Percentiles rank a stretch among this genome's conserved stretches.
Evolutionary conservation across 37 sponge, comb jelly and placozoan genomes (phyloP).

Genomic region (Halichondria panicea): DNA sequence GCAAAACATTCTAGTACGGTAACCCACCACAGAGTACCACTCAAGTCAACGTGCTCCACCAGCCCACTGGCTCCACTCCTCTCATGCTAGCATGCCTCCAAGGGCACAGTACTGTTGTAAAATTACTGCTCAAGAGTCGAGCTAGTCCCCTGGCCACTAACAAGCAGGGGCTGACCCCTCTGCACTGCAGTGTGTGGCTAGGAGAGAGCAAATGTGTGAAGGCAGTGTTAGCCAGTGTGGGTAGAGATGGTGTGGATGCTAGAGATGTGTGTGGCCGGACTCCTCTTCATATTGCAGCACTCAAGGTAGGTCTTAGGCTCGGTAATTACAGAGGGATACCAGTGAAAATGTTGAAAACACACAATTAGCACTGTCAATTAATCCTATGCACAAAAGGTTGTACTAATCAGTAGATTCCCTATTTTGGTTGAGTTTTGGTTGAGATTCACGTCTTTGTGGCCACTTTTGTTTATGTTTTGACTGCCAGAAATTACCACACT

Average conservation of each 20-base stretch:
- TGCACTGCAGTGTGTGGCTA: slow-evolving; percentile 58
- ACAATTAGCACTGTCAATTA: too few relatives aligned
- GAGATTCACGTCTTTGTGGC: not conserved
- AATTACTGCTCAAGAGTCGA: slow-evolving; percentile 41
- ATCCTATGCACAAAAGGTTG: too few relatives aligned
- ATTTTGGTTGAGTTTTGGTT: not conserved
- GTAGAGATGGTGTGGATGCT: not conserved
- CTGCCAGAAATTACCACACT: too few relatives aligned
- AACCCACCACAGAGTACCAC: too few relatives aligned
- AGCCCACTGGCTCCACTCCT: slow-evolving; percentile 36
- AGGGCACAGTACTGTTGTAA: slow-evolving; percentile 26
- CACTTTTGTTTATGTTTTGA: not conserved
- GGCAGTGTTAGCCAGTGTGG: not conserved
- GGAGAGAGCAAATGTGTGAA: slow-evolving; percentile 40
- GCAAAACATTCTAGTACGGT: too few relatives aligned
- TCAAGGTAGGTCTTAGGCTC: slow-evolving; percentile 35
- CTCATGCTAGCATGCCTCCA: slow-evolving; percentile 44
- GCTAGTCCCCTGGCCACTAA: slow-evolving; percentile 14
- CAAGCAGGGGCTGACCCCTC: slow-evolving; percentile 14
- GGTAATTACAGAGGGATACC: too few relatives aligned
- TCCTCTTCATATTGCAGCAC: slow-evolving; percentile 42
- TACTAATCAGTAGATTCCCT: too few relatives aligned
- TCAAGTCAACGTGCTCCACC: slow-evolving; percentile 10
- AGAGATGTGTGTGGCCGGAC: slow-evolving; percentile 43
- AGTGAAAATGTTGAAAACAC: too few relatives aligned